phyloP scores from a whole-genome alignment of 2,113 vertebrate genomes.

The Callipepla squamata region DNA sequence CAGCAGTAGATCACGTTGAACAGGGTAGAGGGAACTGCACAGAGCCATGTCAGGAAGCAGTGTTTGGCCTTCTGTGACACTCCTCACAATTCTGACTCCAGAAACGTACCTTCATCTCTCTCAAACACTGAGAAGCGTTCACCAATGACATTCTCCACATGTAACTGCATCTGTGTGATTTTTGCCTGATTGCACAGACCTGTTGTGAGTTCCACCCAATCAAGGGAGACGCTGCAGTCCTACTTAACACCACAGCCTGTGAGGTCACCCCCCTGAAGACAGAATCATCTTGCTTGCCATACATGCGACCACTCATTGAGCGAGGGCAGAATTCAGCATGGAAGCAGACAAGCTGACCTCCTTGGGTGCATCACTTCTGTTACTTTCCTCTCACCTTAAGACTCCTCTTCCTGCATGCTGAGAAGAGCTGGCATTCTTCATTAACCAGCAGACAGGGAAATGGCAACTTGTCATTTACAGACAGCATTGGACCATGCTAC shows the following conservation, averaged over 20 bases:
- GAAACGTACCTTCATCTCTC: not conserved
- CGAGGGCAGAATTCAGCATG: not conserved
- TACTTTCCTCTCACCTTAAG: not conserved
- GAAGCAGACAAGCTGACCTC: not conserved
- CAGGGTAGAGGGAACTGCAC: accelerated
- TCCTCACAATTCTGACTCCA: too few species aligned
- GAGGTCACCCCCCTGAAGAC: not conserved
- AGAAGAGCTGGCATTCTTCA: not conserved
- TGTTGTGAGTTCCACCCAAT: accelerated
- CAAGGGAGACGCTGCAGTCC: not conserved
- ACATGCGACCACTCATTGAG: accelerated
- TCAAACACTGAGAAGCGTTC: not conserved
- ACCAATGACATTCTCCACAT: accelerated
- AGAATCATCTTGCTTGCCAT: accelerated
- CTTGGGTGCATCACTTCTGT: accelerated
- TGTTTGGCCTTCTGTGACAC: accelerated
- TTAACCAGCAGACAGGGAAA: not conserved
- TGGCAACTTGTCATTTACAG: not conserved
- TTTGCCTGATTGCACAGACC: not conserved
- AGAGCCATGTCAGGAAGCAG: not conserved
- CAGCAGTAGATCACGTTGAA: too few species aligned
- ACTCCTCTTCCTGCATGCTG: accelerated
- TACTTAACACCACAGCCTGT: not conserved
- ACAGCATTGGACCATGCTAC: accelerated
- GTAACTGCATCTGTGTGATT: not conserved